Evolutionary conservation across 2,113 vertebrate species (phyloP).

Genomic region (Thamnaconus septentrionalis): DNA sequence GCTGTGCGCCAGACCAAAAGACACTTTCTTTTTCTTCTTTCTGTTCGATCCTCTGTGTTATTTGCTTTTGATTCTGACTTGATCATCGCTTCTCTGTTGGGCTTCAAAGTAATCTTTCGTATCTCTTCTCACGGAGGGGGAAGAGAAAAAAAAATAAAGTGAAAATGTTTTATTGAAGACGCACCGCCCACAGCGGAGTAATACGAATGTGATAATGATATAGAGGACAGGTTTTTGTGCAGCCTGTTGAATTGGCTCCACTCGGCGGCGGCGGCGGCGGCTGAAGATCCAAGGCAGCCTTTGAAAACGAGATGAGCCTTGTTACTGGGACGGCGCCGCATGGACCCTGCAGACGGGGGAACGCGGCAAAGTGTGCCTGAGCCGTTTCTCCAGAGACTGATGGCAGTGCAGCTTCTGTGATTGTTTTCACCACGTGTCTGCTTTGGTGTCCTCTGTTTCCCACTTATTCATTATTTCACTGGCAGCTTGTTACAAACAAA

Average conservation of each 20-base stretch:
- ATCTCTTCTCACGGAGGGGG: slow-evolving; percentile 21
- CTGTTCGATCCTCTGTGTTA: slow-evolving; percentile 23
- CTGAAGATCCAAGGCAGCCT: slow-evolving; percentile 36
- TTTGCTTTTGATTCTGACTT: slow-evolving; percentile 52
- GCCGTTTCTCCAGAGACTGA: slow-evolving; percentile 19
- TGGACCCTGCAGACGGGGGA: slow-evolving; percentile 28
- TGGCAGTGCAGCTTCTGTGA: no score
- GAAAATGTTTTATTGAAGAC: slow-evolving; percentile 56
- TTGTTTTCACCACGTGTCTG: no score
- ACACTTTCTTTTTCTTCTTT: slow-evolving; percentile 12
- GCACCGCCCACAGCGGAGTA: slow-evolving; percentile 24
- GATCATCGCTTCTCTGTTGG: slow-evolving; percentile 28
- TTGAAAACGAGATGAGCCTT: slow-evolving; percentile 48
- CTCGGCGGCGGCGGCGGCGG: slow-evolving; percentile 2
- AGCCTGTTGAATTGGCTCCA: slow-evolving; percentile 55
- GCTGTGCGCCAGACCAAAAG: slow-evolving; percentile 15
- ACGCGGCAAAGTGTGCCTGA: slow-evolving; percentile 18
- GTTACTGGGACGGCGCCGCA: slow-evolving; percentile 35
- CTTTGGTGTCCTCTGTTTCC: no score
- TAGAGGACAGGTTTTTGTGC: slow-evolving; percentile 32
- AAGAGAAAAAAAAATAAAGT: neutral
- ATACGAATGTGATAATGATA: slow-evolving; percentile 59
- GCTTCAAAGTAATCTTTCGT: slow-evolving; percentile 48
- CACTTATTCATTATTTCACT: no score
- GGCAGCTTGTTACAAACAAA: no score